Evolutionary conservation across 2,888 invertebrate genomes (phyloP), one percentile per base, ranked within the genome.

Genomic region (Plagodis pulveraria): DNA sequence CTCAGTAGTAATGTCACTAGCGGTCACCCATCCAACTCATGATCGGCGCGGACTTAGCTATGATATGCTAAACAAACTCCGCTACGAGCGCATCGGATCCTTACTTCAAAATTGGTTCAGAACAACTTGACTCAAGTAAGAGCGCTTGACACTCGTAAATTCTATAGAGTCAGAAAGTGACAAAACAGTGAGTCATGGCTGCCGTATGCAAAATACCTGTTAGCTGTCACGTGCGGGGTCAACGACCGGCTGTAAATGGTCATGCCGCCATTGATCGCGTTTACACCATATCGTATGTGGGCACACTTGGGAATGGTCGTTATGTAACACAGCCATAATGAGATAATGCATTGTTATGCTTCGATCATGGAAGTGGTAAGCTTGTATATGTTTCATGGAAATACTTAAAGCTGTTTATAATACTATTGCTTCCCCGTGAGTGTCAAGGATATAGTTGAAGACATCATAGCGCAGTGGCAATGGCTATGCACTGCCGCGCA

Each of bases 201-300:
- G 57, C 49, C 46, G 56, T 65, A 66, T 67, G 67, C 67, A 67
- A 66, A 67, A 62, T 56, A 62, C 52, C 51, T 10, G 47, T 48
- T 58, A 62, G 57, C 50, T 58, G 67, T 54, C 67, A 66, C 64
- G 64, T 58, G 62, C 53, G 59, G 46, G 69, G 63, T 70, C 65
- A 56, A 34, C 52, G 63, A 56, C 67, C 65, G 22, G 50, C 40
- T 40, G 45, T 40, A 49, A 36, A 61, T 63, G 59, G 65, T 60
- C 67, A 58, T 40, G 45, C 53, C 41, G 51, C 58, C 59, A 61
- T 67, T 59, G 58, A 63, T 62, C 46, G 47, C 51, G 58, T 36
- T 32, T 45, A 6, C 6, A 36, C 9, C 9, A 38, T 44, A 43
- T 35, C 12, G 34, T 12, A 6, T 42, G 42, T 41, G 12, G 12